These are phyloP conservation scores for Enteromius argenteus DNA, from an alignment of 2,797 vertebrate genomes.

Conservation along the genomic window DNA sequence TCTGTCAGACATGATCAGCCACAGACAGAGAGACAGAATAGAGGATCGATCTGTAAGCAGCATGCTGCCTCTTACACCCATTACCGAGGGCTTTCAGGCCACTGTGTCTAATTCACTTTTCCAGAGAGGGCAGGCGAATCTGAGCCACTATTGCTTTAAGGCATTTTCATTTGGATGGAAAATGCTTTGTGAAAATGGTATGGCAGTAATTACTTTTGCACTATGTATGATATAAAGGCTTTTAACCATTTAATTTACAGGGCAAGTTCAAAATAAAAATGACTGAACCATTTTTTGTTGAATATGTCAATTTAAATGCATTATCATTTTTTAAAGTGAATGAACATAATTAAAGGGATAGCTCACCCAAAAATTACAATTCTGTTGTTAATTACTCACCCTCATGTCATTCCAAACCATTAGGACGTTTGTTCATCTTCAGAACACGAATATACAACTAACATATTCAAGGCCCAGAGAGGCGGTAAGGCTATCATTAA, in stretches of 20 bases:
- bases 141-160: slow-evolving; percentile 28
- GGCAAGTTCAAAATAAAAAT: not conserved
- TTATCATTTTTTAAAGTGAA: not conserved
- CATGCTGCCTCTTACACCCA: slow-evolving; percentile 37
- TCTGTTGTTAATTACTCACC: not conserved
- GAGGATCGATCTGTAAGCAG: slow-evolving; percentile 54
- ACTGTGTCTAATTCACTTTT: slow-evolving; percentile 44
- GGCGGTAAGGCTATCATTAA: not conserved
- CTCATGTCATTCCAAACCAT: not conserved
- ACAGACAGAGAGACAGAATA: slow-evolving; percentile 48
- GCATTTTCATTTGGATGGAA: slow-evolving; percentile 28
- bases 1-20: slow-evolving; percentile 60
- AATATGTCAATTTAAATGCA: not conserved
- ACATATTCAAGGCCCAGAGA: not conserved
- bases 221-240: slow-evolving; percentile 4
- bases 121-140: slow-evolving; percentile 17
- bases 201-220: slow-evolving; percentile 8
- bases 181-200: slow-evolving; percentile 16
- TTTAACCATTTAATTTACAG: slow-evolving; percentile 20
- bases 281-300: not conserved
- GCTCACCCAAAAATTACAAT: not conserved
- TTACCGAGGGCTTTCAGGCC: slow-evolving; percentile 32
- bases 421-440: not conserved
- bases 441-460: not conserved
- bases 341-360: not conserved